Base-by-base conservation (phyloP, 2,888 invertebrate species). In the Neria commutata region DNA sequence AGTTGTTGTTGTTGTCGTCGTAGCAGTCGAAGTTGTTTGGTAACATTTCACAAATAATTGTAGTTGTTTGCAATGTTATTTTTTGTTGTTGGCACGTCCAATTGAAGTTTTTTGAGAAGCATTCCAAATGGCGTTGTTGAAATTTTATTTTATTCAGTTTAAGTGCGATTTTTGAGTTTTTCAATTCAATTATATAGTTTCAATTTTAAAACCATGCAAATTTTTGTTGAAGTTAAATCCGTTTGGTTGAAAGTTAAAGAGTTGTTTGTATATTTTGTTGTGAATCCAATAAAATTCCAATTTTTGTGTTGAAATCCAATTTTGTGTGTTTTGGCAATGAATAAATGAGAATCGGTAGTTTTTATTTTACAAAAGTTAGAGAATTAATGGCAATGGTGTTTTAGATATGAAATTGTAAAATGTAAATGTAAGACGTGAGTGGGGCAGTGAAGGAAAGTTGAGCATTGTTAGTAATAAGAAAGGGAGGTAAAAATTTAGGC, bases 11-110 rank as follows among this genome's bases (percentile, higher is more conserved):
- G 40, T 60, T 47, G 45, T 49, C 33, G 16, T 57, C 55, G 60
- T 25, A 50, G 50, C 29, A 46, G 61, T 60, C 63, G 58, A 61
- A 58, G 55, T 49, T n/a, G n/a, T n/a, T n/a, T n/a, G n/a, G n/a
- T n/a, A n/a, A n/a, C n/a, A n/a, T n/a, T n/a, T n/a, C n/a, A n/a
- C n/a, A n/a, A n/a, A n/a, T n/a, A n/a, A n/a, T n/a, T n/a, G n/a
- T n/a, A n/a, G n/a, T n/a, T n/a, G n/a, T n/a, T n/a, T n/a, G n/a
- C n/a, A n/a, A n/a, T 24, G 17, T 29, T 52, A 40, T 61, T 61
- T 54, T 59, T 60, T 34, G 50, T 46, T 11, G 60, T 54, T 47
- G 54, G 33, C 25, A 42, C 40, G 42, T 25, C 50, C 25, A 46
- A 42, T 46, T 56, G 33, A 45, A 47, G 21, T 51, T 51, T 42